These are phyloP conservation scores for Petroica traversi DNA, from an alignment of 2,113 vertebrate genomes.

Conservation along the genomic window DNA sequence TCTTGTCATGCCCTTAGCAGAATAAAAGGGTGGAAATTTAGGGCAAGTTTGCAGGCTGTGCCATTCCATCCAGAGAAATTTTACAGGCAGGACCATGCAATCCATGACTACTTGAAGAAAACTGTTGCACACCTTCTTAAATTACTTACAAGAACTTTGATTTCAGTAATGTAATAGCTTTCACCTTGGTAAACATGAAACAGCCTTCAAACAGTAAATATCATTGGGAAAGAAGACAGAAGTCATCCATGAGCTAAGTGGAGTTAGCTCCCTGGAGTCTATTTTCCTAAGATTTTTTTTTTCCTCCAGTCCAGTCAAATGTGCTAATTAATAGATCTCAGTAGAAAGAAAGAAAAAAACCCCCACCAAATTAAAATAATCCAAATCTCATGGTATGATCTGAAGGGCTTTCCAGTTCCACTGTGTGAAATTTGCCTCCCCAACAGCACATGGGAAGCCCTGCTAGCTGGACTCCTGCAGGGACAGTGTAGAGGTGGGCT, in stretches of 20 bases:
- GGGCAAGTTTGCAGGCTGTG: not conserved
- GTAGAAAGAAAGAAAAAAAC: not conserved
- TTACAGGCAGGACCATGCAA: not conserved
- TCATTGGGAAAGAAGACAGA: not conserved
- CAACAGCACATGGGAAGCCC: not conserved
- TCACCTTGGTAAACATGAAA: not conserved
- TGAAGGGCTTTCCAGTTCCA: not conserved
- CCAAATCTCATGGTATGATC: not conserved
- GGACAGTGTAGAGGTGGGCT: too few species aligned
- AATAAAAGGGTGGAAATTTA: not conserved
- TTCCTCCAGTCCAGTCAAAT: not conserved
- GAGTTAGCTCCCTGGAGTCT: not conserved
- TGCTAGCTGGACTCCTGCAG: not conserved
- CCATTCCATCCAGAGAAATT: not conserved
- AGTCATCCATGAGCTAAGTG: constrained; percentile 2
- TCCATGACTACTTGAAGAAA: not conserved
- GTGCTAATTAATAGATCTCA: constrained; percentile 18
- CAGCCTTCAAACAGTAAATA: not conserved
- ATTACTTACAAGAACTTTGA: not conserved
- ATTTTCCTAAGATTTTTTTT: not conserved
- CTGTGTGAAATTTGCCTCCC: not conserved
- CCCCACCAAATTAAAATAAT: not conserved
- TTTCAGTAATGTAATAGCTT: not conserved
- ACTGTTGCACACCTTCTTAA: not conserved
- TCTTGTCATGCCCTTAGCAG: not conserved